Evolutionary conservation across 2,888 invertebrate species (phyloP).

Genomic region (Eubasilissa splendida): DNA sequence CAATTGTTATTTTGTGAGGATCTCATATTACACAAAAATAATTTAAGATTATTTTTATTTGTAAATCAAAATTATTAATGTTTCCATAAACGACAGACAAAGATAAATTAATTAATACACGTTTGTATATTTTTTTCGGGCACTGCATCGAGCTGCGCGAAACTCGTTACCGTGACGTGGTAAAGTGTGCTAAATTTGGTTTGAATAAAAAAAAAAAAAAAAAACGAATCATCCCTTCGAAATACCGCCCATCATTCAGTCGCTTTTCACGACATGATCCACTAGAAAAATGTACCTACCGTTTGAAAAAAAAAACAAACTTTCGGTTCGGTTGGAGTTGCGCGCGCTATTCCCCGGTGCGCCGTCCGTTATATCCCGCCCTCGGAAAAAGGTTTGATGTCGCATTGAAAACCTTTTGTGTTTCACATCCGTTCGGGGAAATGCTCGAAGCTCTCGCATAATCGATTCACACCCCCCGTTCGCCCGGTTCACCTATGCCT

Average conservation of each 20-base stretch:
- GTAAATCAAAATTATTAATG: no score
- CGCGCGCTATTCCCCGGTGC: slow-evolving; percentile 40
- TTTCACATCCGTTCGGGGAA: slow-evolving; percentile 52
- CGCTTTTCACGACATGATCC: slow-evolving; percentile 11
- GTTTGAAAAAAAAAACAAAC: slow-evolving; percentile 34
- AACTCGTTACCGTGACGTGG: not conserved
- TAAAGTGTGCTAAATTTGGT: slow-evolving; percentile 9
- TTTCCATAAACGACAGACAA: no score
- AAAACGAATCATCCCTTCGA: not conserved
- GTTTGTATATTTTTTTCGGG: no score
- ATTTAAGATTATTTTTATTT: no score
- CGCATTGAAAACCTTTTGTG: slow-evolving; percentile 55
- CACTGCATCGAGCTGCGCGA: no score
- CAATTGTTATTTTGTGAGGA: no score
- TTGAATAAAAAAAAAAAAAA: not conserved
- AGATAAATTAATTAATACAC: no score
- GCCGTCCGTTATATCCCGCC: slow-evolving; percentile 34
- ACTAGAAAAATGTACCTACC: slow-evolving; percentile 11
- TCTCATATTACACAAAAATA: no score
- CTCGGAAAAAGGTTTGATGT: slow-evolving; percentile 48
- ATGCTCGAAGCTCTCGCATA: slow-evolving; percentile 47
- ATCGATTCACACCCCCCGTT: slow-evolving; percentile 51
- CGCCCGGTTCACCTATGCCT: slow-evolving; percentile 5
- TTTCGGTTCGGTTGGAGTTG: slow-evolving; percentile 27
- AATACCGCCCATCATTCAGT: slow-evolving; percentile 7